These are phyloP conservation scores for Galerucella calmariensis DNA, from an alignment of 2,888 invertebrate species.

Conservation along the genomic window DNA sequence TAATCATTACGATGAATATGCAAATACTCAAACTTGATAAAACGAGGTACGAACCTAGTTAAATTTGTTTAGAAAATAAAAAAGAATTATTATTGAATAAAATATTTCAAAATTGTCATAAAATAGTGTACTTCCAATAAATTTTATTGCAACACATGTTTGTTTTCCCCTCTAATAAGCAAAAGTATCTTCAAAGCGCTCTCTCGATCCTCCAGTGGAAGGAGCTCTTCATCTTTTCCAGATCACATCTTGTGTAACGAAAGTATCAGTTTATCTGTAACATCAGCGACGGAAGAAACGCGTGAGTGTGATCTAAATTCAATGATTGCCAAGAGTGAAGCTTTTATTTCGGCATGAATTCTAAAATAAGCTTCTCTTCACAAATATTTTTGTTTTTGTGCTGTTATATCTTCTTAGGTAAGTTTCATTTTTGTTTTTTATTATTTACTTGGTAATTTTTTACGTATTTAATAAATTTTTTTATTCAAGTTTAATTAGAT, in stretches of 20 bases:
- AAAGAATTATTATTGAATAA: too few species aligned
- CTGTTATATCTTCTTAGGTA: background rate
- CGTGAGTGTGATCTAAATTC: background rate
- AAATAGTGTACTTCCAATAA: too few species aligned
- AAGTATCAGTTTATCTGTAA: conserved; percentile 5
- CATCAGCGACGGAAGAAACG: background rate
- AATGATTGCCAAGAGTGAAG: conserved; percentile 1
- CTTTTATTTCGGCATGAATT: conserved; percentile 3
- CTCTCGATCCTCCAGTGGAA: conserved; percentile 8
- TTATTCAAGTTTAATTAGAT: too few species aligned
- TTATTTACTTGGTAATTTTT: background rate
- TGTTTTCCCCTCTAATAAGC: too few species aligned
- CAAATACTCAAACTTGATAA: too few species aligned
- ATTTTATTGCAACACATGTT: too few species aligned
- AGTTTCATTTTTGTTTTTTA: background rate
- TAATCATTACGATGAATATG: too few species aligned
- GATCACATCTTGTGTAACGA: conserved; percentile 1
- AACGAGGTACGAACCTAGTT: too few species aligned
- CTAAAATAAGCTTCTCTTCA: conserved; percentile 2
- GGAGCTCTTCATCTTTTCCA: conserved; percentile 6
- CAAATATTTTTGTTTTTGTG: conserved; percentile 1
- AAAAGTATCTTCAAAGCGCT: background rate
- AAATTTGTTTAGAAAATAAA: too few species aligned
- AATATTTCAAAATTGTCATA: too few species aligned
- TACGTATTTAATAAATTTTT: background rate